These are phyloP conservation scores for Isichthys henryi DNA, from an alignment of 2,113 vertebrate genomes.

Conservation along the genomic window DNA sequence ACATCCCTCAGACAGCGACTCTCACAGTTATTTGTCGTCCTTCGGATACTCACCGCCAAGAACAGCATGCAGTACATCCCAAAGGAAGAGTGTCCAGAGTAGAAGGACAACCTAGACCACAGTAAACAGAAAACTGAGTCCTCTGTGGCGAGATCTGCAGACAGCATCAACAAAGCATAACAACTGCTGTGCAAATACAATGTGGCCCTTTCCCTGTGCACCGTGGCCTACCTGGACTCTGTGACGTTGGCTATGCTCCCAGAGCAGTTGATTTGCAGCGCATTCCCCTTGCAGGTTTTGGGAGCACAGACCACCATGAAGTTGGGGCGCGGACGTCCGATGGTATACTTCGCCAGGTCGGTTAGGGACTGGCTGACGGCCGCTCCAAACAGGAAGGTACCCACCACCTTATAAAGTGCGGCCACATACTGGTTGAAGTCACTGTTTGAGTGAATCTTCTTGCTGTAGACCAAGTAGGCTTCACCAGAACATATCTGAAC, in stretches of 20 bases:
- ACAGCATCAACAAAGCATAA: not conserved
- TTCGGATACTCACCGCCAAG: slow-evolving; percentile 72
- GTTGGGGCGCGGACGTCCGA: slow-evolving; percentile 81
- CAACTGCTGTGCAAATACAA: not conserved
- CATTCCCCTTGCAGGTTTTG: slow-evolving; percentile 68
- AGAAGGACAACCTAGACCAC: slow-evolving; percentile 79
- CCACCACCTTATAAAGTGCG: slow-evolving; percentile 81
- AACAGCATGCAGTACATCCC: slow-evolving; percentile 98
- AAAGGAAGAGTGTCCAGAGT: slow-evolving; percentile 92
- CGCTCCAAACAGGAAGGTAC: slow-evolving; percentile 75
- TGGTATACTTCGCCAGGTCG: slow-evolving; percentile 87
- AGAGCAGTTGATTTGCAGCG: slow-evolving; percentile 67
- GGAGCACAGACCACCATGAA: slow-evolving; percentile 84
- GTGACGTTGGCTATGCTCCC: slow-evolving; percentile 64
- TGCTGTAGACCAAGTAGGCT: slow-evolving; percentile 79
- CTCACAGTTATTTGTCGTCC: not conserved
- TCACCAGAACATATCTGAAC: slow-evolving; percentile 75
- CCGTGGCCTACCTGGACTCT: slow-evolving; percentile 73
- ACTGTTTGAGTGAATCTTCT: slow-evolving; percentile 78
- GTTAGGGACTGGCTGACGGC: slow-evolving; percentile 80
- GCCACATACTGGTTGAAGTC: slow-evolving; percentile 85
- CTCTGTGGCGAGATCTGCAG: not conserved
- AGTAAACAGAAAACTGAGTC: not conserved
- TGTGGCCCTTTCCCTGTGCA: not conserved
- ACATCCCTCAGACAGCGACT: not conserved